A percentile compares a stretch with the other conserved stretches of the same genome.
These are phyloP conservation scores for Diaperis boleti DNA, from an alignment of 2,888 invertebrate species.

Conservation along the genomic window DNA sequence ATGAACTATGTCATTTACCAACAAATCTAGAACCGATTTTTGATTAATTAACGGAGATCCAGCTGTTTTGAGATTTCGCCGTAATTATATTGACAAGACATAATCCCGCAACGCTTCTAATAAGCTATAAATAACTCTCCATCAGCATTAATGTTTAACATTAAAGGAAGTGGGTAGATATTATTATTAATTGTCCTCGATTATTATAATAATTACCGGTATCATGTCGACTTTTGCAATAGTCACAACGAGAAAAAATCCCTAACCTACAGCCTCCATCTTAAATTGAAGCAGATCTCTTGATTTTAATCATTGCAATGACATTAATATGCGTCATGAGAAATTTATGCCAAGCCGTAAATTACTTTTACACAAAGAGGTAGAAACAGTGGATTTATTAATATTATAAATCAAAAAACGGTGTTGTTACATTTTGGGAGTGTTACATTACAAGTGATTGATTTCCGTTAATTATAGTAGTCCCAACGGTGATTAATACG, in stretches of 20 bases:
- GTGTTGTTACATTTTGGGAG: no score
- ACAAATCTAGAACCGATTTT: neutral
- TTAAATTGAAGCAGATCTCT: conserved; percentile 1
- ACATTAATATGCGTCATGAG: conserved; percentile 19
- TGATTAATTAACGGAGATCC: no score
- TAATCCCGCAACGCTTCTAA: conserved; percentile 17
- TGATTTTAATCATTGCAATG: conserved; percentile 7
- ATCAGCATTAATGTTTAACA: conserved; percentile 26
- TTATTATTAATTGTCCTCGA: conserved; percentile 35
- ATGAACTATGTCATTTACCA: neutral
- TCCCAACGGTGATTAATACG: no score
- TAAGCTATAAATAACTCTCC: conserved; percentile 32
- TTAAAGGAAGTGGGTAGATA: conserved; percentile 37
- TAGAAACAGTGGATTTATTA: conserved; percentile 19
- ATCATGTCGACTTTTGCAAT: conserved; percentile 31
- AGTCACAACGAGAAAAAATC: conserved; percentile 11
- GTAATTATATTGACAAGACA: conserved; percentile 14
- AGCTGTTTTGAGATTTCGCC: neutral
- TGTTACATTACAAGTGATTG: no score
- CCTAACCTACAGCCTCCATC: neutral
- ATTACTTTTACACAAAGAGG: conserved; percentile 25
- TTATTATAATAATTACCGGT: conserved; percentile 34
- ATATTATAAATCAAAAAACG: conserved; percentile 20
- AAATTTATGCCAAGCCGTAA: conserved; percentile 26
- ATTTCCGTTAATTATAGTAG: no score